A percentile compares a stretch with the other conserved stretches of the same genome.
These are phyloP conservation scores for Diorhabda sublineata DNA, from an alignment of 1,140 invertebrate genomes.

Conservation along the genomic window DNA sequence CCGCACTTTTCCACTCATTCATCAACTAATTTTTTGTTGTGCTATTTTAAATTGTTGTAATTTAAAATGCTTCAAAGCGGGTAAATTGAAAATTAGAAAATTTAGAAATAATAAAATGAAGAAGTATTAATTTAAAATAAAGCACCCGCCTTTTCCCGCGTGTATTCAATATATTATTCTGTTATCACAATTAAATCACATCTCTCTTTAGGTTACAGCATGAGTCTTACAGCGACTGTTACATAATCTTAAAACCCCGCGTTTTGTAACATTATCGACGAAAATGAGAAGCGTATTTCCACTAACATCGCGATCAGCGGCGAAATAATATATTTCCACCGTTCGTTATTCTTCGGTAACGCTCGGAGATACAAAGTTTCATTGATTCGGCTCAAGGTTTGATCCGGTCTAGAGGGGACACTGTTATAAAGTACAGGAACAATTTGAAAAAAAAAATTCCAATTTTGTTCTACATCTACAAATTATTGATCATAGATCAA, in stretches of 20 bases:
- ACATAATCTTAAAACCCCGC: conserved; percentile 12
- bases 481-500: background rate
- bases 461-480: background rate
- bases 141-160: background rate
- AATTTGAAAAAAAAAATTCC: too few species aligned
- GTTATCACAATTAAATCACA: conserved; percentile 17
- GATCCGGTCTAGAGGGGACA: background rate
- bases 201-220: background rate
- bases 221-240: conserved; percentile 5
- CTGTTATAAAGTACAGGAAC: too few species aligned
- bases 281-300: conserved; percentile 17
- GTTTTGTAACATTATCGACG: conserved; percentile 22
- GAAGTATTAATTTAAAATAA: too few species aligned
- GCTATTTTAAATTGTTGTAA: too few species aligned
- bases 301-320: conserved; percentile 12
- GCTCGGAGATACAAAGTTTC: conserved; percentile 5
- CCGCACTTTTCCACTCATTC: background rate
- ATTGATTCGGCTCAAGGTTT: conserved; percentile 4
- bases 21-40: too few species aligned
- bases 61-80: too few species aligned
- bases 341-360: conserved; percentile 11
- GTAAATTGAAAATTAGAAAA: too few species aligned
- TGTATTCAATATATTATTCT: conserved; percentile 8
- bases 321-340: conserved; percentile 18
- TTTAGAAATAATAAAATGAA: too few species aligned